These are phyloP conservation scores for Pachypanchax playfairii DNA, from an alignment of 2,113 vertebrate genomes.

Conservation along the genomic window DNA sequence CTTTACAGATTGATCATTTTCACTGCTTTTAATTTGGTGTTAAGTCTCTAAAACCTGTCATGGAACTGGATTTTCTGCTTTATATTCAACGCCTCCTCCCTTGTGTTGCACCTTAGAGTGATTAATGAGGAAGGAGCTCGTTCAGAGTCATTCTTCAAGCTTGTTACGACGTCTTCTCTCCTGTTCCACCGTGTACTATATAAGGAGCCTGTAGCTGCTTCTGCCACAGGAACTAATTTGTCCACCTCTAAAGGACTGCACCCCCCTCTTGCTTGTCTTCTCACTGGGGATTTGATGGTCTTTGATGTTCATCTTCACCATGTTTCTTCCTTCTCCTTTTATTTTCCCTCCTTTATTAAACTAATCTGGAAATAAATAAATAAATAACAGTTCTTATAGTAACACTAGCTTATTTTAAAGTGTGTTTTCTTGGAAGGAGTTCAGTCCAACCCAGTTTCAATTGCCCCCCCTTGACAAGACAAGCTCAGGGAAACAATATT, in stretches of 20 bases:
- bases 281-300: background rate
- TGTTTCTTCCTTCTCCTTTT: background rate
- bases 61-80: background rate
- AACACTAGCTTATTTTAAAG: background rate
- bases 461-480: too few relatives aligned
- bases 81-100: background rate
- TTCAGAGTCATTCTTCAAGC: background rate
- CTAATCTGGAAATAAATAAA: too few relatives aligned
- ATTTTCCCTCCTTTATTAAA: background rate
- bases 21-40: background rate
- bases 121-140: conserved; percentile 9
- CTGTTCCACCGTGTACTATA: background rate
- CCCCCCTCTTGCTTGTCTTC: background rate
- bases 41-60: background rate
- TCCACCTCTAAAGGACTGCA: background rate
- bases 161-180: background rate
- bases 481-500: too few relatives aligned
- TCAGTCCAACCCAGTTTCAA: background rate
- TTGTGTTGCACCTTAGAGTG: background rate
- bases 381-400: background rate
- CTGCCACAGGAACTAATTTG: background rate
- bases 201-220: background rate
- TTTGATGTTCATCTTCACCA: background rate
- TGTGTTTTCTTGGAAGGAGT: background rate
- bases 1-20: background rate